Percentiles rank a stretch among this genome's conserved stretches.
Evolutionary conservation across 1,140 invertebrate species (phyloP).

Genomic region (Drosophila obscura): DNA sequence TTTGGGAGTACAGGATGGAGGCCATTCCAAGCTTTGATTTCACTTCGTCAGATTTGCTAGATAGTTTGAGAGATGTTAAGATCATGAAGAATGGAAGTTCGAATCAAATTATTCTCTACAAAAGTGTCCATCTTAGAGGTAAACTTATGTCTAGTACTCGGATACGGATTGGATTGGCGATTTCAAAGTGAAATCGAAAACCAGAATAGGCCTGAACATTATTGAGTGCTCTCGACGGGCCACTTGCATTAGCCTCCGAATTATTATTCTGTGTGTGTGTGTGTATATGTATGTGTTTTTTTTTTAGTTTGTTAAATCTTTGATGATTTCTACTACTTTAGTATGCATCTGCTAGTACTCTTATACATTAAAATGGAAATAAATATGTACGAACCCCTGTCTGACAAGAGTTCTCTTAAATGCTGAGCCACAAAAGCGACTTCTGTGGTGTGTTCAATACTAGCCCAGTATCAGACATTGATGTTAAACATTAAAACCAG

Average conservation of each 20-base stretch:
- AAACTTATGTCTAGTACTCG: no score
- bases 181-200: neutral
- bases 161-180: neutral
- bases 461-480: constrained; percentile 20
- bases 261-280: constrained; percentile 19
- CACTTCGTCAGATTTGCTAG: no score
- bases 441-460: neutral
- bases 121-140: no score
- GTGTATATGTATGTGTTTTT: constrained; percentile 21
- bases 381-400: constrained; percentile 18
- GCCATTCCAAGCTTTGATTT: constrained; percentile 1
- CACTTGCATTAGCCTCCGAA: neutral
- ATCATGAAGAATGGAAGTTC: no score
- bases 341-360: constrained; percentile 41
- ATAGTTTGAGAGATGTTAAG: no score
- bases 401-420: constrained; percentile 30
- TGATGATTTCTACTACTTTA: constrained; percentile 49
- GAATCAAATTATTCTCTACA: no score
- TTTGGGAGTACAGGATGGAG: constrained; percentile 11
- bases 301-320: constrained; percentile 30
- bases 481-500: constrained; percentile 16
- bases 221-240: constrained; percentile 1
- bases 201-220: neutral
- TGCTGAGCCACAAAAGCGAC: constrained; percentile 19
- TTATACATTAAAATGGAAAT: constrained; percentile 21